Evolutionary conservation across 2,888 invertebrate species (phyloP).

Genomic region (Drosophila conformis): DNA sequence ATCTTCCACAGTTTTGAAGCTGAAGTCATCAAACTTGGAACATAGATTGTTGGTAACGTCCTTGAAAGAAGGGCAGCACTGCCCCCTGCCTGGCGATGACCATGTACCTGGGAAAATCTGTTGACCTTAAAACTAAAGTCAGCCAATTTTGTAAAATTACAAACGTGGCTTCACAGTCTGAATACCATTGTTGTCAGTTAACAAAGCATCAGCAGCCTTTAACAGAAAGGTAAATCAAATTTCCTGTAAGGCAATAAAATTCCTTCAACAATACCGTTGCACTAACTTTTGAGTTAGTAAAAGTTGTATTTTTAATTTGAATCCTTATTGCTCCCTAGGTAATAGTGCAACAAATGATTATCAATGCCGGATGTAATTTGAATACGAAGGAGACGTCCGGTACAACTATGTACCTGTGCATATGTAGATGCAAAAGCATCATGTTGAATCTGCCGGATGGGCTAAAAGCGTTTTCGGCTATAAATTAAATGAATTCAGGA

Average conservation of each 20-base stretch:
- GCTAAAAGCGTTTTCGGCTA: constrained; percentile 67
- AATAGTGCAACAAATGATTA: constrained; percentile 15
- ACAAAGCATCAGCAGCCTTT: neutral
- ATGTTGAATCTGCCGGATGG: constrained; percentile 53
- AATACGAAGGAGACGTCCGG: constrained; percentile 55
- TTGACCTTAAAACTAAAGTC: neutral
- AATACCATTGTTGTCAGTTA: neutral
- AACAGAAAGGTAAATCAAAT: neutral
- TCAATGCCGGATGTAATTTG: constrained; percentile 63
- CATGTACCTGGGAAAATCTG: neutral
- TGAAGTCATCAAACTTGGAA: neutral
- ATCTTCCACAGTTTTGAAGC: neutral
- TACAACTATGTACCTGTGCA: constrained; percentile 40
- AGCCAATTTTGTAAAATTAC: neutral
- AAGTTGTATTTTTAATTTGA: neutral
- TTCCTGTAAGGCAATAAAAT: neutral
- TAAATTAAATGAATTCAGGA: constrained; percentile 81
- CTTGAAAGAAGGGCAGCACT: neutral
- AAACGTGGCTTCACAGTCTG: neutral
- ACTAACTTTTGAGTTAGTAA: neutral
- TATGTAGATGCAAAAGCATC: constrained; percentile 22
- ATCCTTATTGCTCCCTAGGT: neutral
- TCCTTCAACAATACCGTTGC: neutral
- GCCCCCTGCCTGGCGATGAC: neutral
- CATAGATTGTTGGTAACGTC: neutral